Evolutionary conservation across 2,797 vertebrate genomes (phyloP).

Genomic region (Mycteria americana): DNA sequence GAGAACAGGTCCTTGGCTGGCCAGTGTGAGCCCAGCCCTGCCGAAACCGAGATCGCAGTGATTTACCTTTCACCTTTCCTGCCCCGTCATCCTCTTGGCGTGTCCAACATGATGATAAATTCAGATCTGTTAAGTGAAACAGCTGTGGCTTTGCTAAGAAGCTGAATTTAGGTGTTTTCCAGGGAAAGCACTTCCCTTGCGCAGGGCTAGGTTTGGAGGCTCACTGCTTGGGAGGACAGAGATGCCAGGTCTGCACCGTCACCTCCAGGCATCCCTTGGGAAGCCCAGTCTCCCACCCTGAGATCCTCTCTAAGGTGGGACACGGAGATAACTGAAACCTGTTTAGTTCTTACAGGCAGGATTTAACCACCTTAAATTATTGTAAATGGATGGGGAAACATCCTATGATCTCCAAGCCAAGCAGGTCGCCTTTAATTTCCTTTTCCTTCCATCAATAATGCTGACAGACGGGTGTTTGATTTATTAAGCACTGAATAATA

Average conservation of each 20-base stretch:
- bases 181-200: not conserved
- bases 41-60: not conserved
- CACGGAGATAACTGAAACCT: not conserved
- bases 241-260: not conserved
- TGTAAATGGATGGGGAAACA: not conserved
- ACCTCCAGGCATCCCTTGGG: not conserved
- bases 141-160: not conserved
- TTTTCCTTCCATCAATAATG: slow-evolving; percentile 17
- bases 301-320: not conserved
- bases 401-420: slow-evolving; percentile 34
- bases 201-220: not conserved
- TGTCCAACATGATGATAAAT: not conserved
- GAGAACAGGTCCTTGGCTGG: not conserved
- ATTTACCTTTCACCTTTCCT: not conserved
- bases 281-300: not conserved
- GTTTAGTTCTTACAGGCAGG: not conserved
- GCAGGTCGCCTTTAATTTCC: slow-evolving; percentile 49
- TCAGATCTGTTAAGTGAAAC: not conserved
- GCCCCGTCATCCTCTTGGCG: not conserved
- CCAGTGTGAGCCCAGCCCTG: not conserved
- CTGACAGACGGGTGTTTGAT: slow-evolving; percentile 9
- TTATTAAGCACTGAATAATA: slow-evolving; percentile 36
- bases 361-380: slow-evolving; percentile 26
- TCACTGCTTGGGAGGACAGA: not conserved
- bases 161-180: not conserved